Conservation (phyloP, 1,140 invertebrate species). For the Brachionus sp. region DNA sequence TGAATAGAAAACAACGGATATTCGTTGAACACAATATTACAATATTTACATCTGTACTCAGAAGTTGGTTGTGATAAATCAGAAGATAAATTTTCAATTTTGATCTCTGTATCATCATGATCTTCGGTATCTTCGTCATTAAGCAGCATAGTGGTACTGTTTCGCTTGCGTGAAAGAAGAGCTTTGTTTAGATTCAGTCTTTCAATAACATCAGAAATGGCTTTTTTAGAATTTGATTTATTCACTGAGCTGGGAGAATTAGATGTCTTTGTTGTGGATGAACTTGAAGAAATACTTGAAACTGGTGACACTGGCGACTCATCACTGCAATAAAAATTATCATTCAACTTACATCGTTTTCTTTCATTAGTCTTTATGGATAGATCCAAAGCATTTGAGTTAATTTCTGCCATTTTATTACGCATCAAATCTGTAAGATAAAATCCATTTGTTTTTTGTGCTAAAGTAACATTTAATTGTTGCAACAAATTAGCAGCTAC, state of each 20-base stretch:
- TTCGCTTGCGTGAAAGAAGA: neutral
- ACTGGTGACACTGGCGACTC: conserved; percentile 37
- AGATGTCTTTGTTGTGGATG: conserved; percentile 24
- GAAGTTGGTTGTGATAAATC: neutral
- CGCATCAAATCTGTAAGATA: neutral
- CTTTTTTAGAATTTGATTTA: conserved; percentile 26
- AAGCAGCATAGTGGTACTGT: neutral
- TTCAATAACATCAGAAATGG: conserved; percentile 29
- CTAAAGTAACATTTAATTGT: neutral
- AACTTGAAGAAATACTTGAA: conserved; percentile 31
- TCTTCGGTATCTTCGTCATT: conserved; percentile 9
- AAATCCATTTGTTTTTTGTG: neutral
- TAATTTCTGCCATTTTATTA: neutral
- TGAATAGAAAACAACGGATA: conserved; percentile 42
- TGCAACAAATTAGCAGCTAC: conserved; percentile 17
- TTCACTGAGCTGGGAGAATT: conserved; percentile 11
- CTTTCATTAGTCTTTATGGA: conserved; percentile 24
- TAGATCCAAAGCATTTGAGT: neutral
- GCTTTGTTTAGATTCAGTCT: neutral
- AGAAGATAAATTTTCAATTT: neutral
- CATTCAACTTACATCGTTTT: conserved; percentile 29
- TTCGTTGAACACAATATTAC: conserved; percentile 38
- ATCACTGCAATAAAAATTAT: conserved; percentile 29
- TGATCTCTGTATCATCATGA: neutral
- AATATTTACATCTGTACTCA: conserved; percentile 38